A percentile compares a stretch with the other conserved stretches of the same genome.
These are phyloP conservation scores for Choristoneura rosaceana DNA, from an alignment of 2,888 invertebrate genomes.

Conservation along the genomic window DNA sequence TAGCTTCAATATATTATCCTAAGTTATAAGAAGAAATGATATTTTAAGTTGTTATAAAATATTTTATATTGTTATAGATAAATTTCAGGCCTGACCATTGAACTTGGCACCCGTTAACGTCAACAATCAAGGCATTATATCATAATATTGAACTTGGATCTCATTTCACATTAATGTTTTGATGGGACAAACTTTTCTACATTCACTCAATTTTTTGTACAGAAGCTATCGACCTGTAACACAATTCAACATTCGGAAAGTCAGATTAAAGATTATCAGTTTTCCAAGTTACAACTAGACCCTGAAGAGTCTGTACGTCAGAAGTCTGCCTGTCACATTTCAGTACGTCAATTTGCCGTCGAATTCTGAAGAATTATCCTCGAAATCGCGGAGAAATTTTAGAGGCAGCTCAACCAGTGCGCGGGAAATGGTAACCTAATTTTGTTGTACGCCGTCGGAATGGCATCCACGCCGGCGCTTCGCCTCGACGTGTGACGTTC, in stretches of 20 bases:
- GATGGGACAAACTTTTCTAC: neutral
- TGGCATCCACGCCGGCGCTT: conserved; percentile 48
- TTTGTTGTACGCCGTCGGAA: conserved; percentile 63
- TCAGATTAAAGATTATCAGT: neutral
- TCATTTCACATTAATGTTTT: too few species aligned
- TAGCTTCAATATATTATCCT: too few species aligned
- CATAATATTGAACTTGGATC: too few species aligned
- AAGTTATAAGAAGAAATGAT: too few species aligned
- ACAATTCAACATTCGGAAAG: neutral
- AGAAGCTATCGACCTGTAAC: neutral
- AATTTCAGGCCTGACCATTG: too few species aligned
- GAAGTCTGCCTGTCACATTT: conserved; percentile 51
- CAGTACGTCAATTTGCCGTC: conserved; percentile 60
- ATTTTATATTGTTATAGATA: too few species aligned
- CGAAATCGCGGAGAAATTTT: conserved; percentile 67
- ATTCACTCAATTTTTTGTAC: neutral
- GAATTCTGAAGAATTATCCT: conserved; percentile 66
- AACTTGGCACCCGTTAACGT: too few species aligned
- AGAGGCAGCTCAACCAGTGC: conserved; percentile 59
- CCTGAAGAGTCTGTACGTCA: conserved; percentile 35
- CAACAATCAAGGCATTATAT: too few species aligned
- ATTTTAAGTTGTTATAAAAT: too few species aligned
- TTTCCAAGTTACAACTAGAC: conserved; percentile 5
- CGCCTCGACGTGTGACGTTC: conserved; percentile 51
- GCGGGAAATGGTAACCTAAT: conserved; percentile 70